Evolutionary conservation across 2,113 vertebrate species (phyloP), one percentile per base, ranked within the genome.

Genomic region (Tursiops truncatus): DNA sequence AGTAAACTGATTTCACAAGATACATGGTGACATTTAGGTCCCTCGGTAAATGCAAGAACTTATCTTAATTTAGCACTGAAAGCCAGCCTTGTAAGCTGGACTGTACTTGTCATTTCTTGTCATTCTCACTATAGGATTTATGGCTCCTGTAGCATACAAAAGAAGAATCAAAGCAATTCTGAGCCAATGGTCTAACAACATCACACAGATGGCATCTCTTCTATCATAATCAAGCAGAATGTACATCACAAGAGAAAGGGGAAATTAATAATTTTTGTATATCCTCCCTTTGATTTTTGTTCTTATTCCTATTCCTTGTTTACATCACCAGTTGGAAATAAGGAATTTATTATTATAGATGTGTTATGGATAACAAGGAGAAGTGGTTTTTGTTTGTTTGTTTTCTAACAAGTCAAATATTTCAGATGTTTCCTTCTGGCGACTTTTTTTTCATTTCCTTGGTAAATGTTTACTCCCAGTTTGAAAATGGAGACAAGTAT

Each of bases 1-100:
- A 87, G 53, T 74, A 92, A 95, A 71, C 31, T 60, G 5, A 82
- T 89, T 89, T 94, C 8, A 47, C 28, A 96, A 89, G 71, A 89
- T 73, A 67, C 21, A 50, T 33, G 28, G 25, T 80, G 31, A 80
- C 53, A 88, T 71, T 80, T 26, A 47, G 25, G 25, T 58, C 38
- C 4, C 50, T 76, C 15, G 26, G 12, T 92, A 76, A 92, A 93
- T 79, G 5, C 5, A 70, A 80, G 26, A 89, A 53, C 3, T 84
- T 95, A 73, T 74, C 87, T 86, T 63, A 41, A 74, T 47, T 68
- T 36, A 80, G 31, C 33, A 84, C 15, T 79, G 33, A 94, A 84
- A 80, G 50, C 6, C 31, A 44, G 76, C 41, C 44, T 95, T 65
- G 56, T 47, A 83, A 77, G 14, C 31, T 73, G 50, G 9, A 81